Percentiles rank a stretch among this genome's conserved stretches.
Conservation (phyloP, 2,888 invertebrate species). For the Epistrophe eligans region DNA sequence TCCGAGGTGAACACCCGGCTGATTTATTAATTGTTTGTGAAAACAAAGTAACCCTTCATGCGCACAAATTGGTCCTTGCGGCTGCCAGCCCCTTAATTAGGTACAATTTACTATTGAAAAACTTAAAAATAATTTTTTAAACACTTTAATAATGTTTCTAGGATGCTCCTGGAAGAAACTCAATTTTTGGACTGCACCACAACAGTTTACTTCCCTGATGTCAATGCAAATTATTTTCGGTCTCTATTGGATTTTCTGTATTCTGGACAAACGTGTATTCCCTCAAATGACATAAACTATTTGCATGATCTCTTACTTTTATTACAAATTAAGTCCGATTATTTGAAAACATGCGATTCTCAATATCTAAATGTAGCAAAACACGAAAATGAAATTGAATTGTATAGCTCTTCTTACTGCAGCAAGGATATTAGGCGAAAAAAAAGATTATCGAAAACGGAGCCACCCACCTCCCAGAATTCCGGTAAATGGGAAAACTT, state of each 20-base stretch:
- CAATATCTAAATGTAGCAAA: constrained; percentile 84
- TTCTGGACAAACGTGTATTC: constrained; percentile 90
- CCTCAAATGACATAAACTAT: constrained; percentile 89
- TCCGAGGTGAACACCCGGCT: constrained; percentile 93
- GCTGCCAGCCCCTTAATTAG: constrained; percentile 94
- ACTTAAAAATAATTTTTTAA: background rate
- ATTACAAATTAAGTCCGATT: constrained; percentile 93
- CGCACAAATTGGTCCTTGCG: constrained; percentile 93
- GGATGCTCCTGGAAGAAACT: constrained; percentile 89
- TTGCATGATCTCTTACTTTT: constrained; percentile 93
- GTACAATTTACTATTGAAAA: constrained; percentile 79
- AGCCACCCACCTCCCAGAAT: constrained; percentile 54
- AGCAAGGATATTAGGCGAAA: constrained; percentile 66
- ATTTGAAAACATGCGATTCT: constrained; percentile 87
- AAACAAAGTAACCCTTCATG: constrained; percentile 91
- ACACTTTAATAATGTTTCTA: constrained; percentile 78
- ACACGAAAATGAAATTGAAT: constrained; percentile 78
- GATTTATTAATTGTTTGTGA: constrained; percentile 94
- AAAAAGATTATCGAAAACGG: constrained; percentile 68
- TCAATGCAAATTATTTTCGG: constrained; percentile 91
- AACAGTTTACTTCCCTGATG: constrained; percentile 93
- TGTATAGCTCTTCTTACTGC: constrained; percentile 60
- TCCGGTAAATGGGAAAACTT: constrained; percentile 66
- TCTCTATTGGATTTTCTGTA: constrained; percentile 93
- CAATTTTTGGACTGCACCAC: constrained; percentile 89